phyloP scores from a whole-genome alignment of 2,113 vertebrate genomes.

The Euleptes europaea region DNA sequence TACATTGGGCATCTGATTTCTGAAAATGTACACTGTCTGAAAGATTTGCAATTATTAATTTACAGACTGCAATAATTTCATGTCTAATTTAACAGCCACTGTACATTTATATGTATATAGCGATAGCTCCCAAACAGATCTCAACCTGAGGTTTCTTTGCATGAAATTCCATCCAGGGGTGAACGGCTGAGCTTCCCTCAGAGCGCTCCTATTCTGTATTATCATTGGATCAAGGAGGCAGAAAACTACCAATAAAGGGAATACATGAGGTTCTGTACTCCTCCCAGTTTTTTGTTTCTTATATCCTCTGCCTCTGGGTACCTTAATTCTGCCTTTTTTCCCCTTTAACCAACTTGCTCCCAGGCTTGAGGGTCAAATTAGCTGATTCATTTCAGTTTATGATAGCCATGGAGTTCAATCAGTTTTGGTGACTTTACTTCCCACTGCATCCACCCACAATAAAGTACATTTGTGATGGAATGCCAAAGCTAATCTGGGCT shows the following conservation, averaged over 20 bases:
- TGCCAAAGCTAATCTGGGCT: too few relatives aligned
- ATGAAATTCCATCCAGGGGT: too few relatives aligned
- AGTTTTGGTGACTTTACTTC: too few relatives aligned
- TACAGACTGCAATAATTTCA: slow-evolving; percentile 15
- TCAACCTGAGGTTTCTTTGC: neutral
- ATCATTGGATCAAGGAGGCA: neutral
- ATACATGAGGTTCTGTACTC: neutral
- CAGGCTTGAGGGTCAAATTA: too few relatives aligned
- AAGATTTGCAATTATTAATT: neutral
- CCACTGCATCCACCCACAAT: neutral
- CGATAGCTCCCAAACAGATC: neutral
- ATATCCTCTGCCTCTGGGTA: neutral
- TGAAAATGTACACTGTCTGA: neutral
- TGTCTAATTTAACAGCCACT: neutral
- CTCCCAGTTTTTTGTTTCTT: neutral
- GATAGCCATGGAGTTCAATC: neutral
- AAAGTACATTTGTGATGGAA: too few relatives aligned
- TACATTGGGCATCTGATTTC: slow-evolving; percentile 5
- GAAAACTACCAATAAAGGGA: neutral
- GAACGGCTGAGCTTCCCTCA: neutral
- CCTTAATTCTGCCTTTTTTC: too few relatives aligned
- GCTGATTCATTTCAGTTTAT: neutral
- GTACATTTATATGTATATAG: neutral
- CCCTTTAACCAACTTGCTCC: too few relatives aligned
- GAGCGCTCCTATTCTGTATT: neutral